Percentiles rank a stretch among this genome's conserved stretches.
Evolutionary conservation across 2,888 invertebrate genomes (phyloP).

Genomic region (Cordilura impudica): DNA sequence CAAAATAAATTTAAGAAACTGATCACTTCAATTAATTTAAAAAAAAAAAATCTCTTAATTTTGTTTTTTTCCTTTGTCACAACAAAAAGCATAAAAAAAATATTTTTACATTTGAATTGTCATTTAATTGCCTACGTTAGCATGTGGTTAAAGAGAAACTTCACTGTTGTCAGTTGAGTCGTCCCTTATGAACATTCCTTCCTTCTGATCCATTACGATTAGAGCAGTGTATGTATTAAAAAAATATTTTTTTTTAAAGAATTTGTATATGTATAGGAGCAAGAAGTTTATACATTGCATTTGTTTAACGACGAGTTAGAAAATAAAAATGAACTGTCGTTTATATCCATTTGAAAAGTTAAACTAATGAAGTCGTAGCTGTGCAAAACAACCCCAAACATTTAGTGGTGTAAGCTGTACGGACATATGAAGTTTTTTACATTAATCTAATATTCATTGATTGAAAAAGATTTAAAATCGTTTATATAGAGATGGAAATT

Average conservation of each 20-base stretch:
- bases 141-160: neutral
- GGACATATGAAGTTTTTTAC: constrained; percentile 1
- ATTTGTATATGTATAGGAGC: constrained; percentile 16
- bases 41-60: neutral
- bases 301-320: constrained; percentile 10
- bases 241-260: neutral
- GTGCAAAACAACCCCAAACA: neutral
- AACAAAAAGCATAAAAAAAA: constrained; percentile 16
- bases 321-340: neutral
- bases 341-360: constrained; percentile 7
- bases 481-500: too few relatives aligned
- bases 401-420: constrained; percentile 6
- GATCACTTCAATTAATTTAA: constrained; percentile 5
- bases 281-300: constrained; percentile 10
- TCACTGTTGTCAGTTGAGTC: neutral
- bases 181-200: neutral
- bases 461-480: neutral
- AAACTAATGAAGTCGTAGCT: constrained; percentile 41
- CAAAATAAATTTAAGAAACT: constrained; percentile 50
- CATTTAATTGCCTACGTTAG: constrained; percentile 60
- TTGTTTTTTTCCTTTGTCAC: neutral
- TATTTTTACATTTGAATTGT: constrained; percentile 65
- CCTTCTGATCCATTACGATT: constrained; percentile 9
- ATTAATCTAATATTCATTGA: constrained; percentile 14
- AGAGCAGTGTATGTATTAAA: too few relatives aligned